phyloP scores from a whole-genome alignment of 2,888 invertebrate species.

The Spilosoma lubricipeda region DNA sequence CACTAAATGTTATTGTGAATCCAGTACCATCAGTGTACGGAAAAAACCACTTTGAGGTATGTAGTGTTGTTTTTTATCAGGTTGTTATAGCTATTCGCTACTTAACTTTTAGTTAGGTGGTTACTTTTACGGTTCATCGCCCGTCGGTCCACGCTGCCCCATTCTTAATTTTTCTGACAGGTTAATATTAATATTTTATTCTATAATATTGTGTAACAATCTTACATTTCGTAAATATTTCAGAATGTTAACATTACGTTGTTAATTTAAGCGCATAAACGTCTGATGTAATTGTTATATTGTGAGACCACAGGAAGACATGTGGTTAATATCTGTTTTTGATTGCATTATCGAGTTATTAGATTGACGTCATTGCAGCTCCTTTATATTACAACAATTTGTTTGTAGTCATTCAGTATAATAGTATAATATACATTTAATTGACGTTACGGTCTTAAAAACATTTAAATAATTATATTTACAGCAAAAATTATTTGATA shows the following conservation, averaged over 20 bases:
- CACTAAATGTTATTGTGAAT: slow-evolving; percentile 47
- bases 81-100: not conserved
- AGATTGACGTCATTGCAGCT: slow-evolving; percentile 68
- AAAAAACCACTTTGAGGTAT: slow-evolving; percentile 73
- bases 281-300: slow-evolving; percentile 25
- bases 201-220: slow-evolving; percentile 4
- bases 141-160: slow-evolving; percentile 19
- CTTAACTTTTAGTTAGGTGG: slow-evolving; percentile 25
- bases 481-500: not conserved
- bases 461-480: not conserved
- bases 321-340: slow-evolving; percentile 69
- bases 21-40: slow-evolving; percentile 56
- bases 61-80: slow-evolving; percentile 30
- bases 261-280: not conserved
- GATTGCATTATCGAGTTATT: slow-evolving; percentile 75
- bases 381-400: slow-evolving; percentile 52
- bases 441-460: slow-evolving; percentile 38
- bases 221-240: slow-evolving; percentile 34
- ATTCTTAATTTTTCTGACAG: slow-evolving; percentile 21
- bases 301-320: slow-evolving; percentile 43
- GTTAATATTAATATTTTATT: slow-evolving; percentile 16
- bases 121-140: slow-evolving; percentile 7
- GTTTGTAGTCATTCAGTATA: slow-evolving; percentile 55
- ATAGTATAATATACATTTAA: slow-evolving; percentile 56
- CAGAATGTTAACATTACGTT: not conserved